Base-by-base conservation (phyloP, 1,140 invertebrate species). In the Diabrotica undecimpunctata region DNA sequence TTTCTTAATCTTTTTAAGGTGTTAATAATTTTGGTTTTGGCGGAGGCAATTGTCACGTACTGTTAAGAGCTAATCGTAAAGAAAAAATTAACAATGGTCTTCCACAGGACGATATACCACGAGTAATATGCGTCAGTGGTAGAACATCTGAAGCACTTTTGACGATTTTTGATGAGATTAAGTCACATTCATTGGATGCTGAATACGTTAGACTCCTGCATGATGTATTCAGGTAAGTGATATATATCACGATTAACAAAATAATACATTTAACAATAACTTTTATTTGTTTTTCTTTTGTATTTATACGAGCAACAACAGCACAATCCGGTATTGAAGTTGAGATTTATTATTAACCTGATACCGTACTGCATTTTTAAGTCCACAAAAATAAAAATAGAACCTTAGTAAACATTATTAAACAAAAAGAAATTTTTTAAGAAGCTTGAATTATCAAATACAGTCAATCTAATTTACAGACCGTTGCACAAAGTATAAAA, bases 91-190 rank as follows among this genome's bases (percentile, higher is more conserved):
- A 85, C 61, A 67, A 77, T 10, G 81, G 81, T 7, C 60, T 72
- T 7, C 82, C 84, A 0, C 66, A 75, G 5, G 83, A 86, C 62
- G 75, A 82, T 64, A 61, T 87, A n/a, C 87, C 86, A 2, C 78
- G 88, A 66, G 71, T 93, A n/a, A 82, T 90, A 4, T 77, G 80
- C 2, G 82, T 83, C 46, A 87, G 86, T 64, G 88, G 88, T 13
- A 82, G 91, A 41, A 85, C 83, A 0, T 81, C 84, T 68, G 79
- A 93, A 63, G 87, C 89, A 5, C 83, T 96, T 0, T 80, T 86
- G 46, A 75, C 76, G 56, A 80, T 96, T 51, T 79, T 96, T 7
- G 79, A 88, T 65, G 83, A 88, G 61, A 76, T 91, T 13, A 81
- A 83, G 64, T 85, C 79, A 25, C 81, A 82, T 66, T 80, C 83